Evolutionary conservation across 53 echinoderm and acorn worm genomes (phyloP).

Genomic region (Pentamera pediparva): DNA sequence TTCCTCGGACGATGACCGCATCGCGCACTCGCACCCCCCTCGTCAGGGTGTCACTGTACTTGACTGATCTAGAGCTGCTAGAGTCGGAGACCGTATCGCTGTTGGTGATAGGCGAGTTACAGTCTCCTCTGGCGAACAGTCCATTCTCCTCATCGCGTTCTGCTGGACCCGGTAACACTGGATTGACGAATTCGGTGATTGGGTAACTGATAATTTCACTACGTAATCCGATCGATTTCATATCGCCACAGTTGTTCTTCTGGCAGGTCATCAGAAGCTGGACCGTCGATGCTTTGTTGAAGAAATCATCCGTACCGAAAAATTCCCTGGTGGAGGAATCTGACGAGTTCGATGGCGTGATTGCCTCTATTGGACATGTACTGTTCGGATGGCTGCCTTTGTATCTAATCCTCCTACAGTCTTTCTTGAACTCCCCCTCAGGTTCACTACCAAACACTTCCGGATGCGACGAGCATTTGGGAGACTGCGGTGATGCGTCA

Average conservation of each 20-base stretch:
- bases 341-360: not conserved
- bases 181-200: not conserved
- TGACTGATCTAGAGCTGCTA: not conserved
- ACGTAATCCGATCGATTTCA: not conserved
- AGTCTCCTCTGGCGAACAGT: slow-evolving; percentile 13
- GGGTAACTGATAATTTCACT: not conserved
- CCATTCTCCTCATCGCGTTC: not conserved
- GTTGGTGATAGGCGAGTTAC: not conserved
- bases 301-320: not conserved
- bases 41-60: not conserved
- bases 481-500: not conserved
- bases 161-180: not conserved
- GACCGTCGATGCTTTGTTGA: not conserved
- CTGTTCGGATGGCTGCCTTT: slow-evolving; percentile 14
- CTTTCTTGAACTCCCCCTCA: slow-evolving; percentile 4
- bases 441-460: no score
- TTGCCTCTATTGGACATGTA: not conserved
- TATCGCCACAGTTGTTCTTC: not conserved
- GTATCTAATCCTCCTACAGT: slow-evolving; percentile 1
- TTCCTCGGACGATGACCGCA: not conserved
- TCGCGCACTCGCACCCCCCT: not conserved
- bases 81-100: not conserved
- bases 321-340: not conserved
- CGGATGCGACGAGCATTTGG: no score
- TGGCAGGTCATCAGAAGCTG: not conserved